Conservation (phyloP, 2,797 vertebrate genomes). For the Perdix hodgsoniae region DNA sequence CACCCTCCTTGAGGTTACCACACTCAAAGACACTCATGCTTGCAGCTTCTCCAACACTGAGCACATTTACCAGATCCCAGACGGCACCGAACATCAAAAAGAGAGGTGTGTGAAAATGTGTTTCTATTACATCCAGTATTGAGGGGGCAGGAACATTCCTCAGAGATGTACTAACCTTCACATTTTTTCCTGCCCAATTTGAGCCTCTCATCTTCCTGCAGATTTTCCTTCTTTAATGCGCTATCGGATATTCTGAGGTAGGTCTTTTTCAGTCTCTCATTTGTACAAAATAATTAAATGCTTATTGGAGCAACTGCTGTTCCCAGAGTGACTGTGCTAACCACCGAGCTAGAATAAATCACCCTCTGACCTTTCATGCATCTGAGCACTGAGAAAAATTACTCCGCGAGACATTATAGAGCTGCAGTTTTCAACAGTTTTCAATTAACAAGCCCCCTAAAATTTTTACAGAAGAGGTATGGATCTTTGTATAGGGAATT, state of each 20-base stretch:
- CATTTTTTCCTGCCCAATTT: background rate
- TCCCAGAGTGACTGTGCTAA: background rate
- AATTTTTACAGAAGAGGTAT: background rate
- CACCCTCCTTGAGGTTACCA: background rate
- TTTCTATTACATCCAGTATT: background rate
- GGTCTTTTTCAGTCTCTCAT: background rate
- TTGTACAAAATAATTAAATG: slow-evolving; percentile 23
- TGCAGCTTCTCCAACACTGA: background rate
- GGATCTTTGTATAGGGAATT: background rate
- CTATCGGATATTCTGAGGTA: background rate
- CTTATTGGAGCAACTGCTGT: slow-evolving; percentile 1
- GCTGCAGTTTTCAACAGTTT: slow-evolving; percentile 59
- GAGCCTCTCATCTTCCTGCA: background rate
- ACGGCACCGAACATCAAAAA: background rate
- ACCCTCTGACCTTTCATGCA: background rate
- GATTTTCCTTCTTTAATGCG: background rate
- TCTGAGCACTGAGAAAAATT: background rate
- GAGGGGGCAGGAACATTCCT: background rate
- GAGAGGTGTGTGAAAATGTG: background rate
- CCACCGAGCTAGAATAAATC: background rate
- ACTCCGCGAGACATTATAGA: background rate
- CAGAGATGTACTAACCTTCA: background rate
- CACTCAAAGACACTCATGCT: background rate
- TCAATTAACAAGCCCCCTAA: slow-evolving; percentile 5
- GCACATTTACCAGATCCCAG: background rate